Evolutionary conservation across 2,113 vertebrate genomes (phyloP).

Genomic region (Saguinus imperator): DNA sequence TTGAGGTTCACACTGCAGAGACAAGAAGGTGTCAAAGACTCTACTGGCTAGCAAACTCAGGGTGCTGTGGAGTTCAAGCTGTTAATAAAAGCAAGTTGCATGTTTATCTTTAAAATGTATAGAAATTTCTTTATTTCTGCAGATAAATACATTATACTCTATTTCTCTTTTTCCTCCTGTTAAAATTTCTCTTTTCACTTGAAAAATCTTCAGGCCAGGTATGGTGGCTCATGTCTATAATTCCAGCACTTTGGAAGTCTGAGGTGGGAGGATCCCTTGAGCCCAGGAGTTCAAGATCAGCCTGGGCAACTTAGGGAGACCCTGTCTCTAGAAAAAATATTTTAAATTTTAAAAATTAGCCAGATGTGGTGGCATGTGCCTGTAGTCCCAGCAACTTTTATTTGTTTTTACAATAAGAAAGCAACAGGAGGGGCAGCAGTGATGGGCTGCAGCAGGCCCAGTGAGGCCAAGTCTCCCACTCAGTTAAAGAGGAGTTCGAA

Average conservation of each 20-base stretch:
- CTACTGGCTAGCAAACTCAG: background rate
- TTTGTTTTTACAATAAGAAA: constrained; percentile 21
- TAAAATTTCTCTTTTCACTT: background rate
- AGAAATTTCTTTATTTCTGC: background rate
- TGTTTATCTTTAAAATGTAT: background rate
- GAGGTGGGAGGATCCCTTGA: too few species aligned
- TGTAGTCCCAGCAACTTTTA: too few species aligned
- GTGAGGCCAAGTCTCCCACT: background rate
- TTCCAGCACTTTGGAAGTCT: too few species aligned
- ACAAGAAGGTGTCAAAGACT: background rate
- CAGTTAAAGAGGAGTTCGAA: background rate
- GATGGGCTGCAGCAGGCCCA: background rate
- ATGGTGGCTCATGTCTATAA: too few species aligned
- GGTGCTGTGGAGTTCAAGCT: background rate
- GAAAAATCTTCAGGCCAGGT: too few species aligned
- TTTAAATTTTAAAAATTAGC: too few species aligned
- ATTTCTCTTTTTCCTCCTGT: background rate
- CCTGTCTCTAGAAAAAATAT: too few species aligned
- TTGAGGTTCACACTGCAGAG: background rate
- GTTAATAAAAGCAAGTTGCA: background rate
- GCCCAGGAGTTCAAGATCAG: too few species aligned
- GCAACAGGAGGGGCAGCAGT: background rate
- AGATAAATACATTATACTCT: background rate
- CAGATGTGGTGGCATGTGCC: too few species aligned
- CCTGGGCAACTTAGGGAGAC: too few species aligned